Evolutionary conservation across 2,113 vertebrate species (phyloP).

Genomic region (Hucho hucho): DNA sequence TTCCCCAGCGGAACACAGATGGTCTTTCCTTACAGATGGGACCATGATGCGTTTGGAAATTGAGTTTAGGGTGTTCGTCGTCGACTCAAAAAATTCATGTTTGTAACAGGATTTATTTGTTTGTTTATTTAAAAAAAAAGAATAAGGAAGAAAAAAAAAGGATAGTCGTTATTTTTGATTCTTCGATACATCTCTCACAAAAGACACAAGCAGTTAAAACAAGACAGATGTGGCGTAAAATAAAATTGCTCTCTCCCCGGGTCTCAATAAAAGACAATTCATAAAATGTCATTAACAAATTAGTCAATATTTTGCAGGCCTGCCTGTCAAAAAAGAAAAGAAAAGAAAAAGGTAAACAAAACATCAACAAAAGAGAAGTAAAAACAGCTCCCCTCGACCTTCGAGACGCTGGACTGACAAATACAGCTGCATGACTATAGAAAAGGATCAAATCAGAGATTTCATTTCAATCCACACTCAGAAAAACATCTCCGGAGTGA

Average conservation of each 20-base stretch:
- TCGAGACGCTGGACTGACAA: conserved; percentile 60
- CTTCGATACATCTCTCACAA: conserved; percentile 58
- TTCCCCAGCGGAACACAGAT: neutral
- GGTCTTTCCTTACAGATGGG: conserved; percentile 18
- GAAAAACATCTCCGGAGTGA: too few relatives aligned
- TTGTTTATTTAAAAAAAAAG: neutral
- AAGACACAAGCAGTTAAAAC: conserved; percentile 49
- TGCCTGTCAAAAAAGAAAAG: conserved; percentile 70
- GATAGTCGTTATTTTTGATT: conserved; percentile 56
- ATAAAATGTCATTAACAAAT: conserved; percentile 61
- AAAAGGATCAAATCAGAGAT: conserved; percentile 8
- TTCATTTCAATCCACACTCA: neutral
- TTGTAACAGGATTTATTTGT: conserved; percentile 44
- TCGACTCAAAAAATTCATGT: conserved; percentile 24
- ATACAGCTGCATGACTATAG: conserved; percentile 32
- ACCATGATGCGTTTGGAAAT: conserved; percentile 21
- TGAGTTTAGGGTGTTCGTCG: conserved; percentile 17
- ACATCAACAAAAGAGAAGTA: conserved; percentile 13
- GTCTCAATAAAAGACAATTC: conserved; percentile 17
- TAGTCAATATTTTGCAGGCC: conserved; percentile 71
- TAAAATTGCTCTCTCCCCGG: neutral
- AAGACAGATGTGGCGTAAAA: conserved; percentile 46
- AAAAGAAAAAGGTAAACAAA: conserved; percentile 56
- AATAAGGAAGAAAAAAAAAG: conserved; percentile 26
- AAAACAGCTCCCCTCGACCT: conserved; percentile 19